Base-by-base conservation (phyloP, 2,888 invertebrate species). In the Lycia hirtaria region DNA sequence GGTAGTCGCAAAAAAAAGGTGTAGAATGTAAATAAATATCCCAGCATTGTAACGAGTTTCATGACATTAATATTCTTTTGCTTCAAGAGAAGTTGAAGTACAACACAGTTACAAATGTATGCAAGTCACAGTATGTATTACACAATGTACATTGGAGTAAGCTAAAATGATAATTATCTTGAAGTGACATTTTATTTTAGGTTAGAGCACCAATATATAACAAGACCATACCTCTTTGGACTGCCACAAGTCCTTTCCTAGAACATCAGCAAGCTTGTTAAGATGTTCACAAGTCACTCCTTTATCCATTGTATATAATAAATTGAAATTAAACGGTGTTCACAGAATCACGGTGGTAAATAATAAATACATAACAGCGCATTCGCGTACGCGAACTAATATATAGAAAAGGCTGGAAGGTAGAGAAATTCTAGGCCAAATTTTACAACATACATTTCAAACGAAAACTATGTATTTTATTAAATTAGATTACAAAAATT, bases 401-500 rank as follows among this genome's bases (percentile, higher is more conserved):
- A 63, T 73, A 53, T 66, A 70, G 67, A 68, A 64, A 65, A 56
- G 65, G 58, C 69, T 66, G 71, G 64, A 70, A 64, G 64, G 67
- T 69, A 61, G 62, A 71, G 56, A 65, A 67, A 70, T 40, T 64
- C 56, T 67, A 64, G 68, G 60, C 37, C 65, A 70, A 67, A 63
- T 71, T 79, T 78, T 70, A 63, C 71, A 65, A 63, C 66, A 77
- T 75, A 81, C 91, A 91, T 91, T 84, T 83, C 80, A 75, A 37
- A 68, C 66, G 70, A 72, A 77, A 76, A 75, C 68, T 68, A 78
- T 40, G 37, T 52, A 20, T 14, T 67, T 84, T 88, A 86, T 87
- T 87, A 80, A 86, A 87, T 88, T 85, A 84, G 72, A 84, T 83
- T 87, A 89, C 86, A 85, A 78, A 86, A 92, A 91, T 83, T 91